Conservation (phyloP, 2,888 invertebrate species). For the Anorthoa munda region DNA sequence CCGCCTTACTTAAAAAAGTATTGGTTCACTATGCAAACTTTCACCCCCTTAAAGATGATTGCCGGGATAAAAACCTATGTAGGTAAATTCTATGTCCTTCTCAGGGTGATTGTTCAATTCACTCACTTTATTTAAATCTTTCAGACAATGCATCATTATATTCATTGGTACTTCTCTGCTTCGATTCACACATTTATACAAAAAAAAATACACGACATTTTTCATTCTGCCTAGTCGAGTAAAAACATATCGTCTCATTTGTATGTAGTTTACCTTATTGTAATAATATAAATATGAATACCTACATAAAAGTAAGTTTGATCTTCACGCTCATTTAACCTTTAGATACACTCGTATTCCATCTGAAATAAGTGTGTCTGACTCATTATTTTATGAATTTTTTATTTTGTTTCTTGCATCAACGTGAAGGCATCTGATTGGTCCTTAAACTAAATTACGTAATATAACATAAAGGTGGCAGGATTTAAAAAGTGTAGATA, state of each 20-base stretch:
- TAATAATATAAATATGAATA: conserved; percentile 16
- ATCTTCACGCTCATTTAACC: conserved; percentile 33
- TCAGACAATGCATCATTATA: not conserved
- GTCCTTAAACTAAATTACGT: not conserved
- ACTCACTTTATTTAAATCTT: not conserved
- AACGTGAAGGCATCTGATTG: conserved; percentile 17
- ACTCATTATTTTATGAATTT: conserved; percentile 16
- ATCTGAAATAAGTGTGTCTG: not conserved
- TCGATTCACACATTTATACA: not conserved
- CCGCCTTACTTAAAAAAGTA: too few species aligned
- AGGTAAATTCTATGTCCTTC: too few species aligned
- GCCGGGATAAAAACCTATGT: too few species aligned
- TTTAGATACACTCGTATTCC: conserved; percentile 6
- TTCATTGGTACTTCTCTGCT: not conserved
- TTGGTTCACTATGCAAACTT: too few species aligned
- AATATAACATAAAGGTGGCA: conserved; percentile 1
- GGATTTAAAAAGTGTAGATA: conserved; percentile 11
- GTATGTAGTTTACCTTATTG: conserved; percentile 2
- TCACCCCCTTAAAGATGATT: too few species aligned
- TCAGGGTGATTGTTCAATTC: too few species aligned
- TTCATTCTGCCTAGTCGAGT: not conserved
- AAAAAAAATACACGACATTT: not conserved
- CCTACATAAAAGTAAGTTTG: conserved; percentile 2
- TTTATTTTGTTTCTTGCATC: not conserved
- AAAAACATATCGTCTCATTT: not conserved